A percentile compares a stretch with the other conserved stretches of the same genome.
Evolutionary conservation across 2,113 vertebrate species (phyloP).

Genomic region (Oncorhynchus masou): DNA sequence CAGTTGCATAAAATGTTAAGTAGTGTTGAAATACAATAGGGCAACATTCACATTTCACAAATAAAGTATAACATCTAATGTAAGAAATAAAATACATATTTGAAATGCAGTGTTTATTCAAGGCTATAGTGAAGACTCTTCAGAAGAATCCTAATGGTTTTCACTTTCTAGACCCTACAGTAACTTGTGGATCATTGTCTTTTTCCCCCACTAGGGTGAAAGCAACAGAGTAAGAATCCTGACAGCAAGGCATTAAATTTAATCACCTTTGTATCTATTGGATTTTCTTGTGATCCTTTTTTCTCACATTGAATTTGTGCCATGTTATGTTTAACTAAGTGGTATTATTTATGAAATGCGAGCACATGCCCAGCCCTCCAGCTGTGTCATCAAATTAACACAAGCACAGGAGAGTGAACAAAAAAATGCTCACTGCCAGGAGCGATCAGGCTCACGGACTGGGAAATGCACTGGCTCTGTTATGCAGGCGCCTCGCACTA

Average conservation of each 20-base stretch:
- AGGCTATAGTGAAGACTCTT: neutral
- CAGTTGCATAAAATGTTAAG: too few species aligned
- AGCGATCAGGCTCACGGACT: constrained; percentile 66
- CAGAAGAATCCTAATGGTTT: neutral
- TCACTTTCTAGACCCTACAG: constrained; percentile 18
- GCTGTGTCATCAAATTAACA: constrained; percentile 75
- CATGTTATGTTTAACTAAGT: constrained; percentile 56
- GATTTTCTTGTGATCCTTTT: constrained; percentile 54
- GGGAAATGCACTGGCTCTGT: constrained; percentile 61
- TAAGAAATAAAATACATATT: neutral
- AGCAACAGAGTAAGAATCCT: constrained; percentile 39
- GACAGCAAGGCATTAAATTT: constrained; percentile 61
- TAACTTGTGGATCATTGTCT: constrained; percentile 28
- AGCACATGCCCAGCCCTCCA: constrained; percentile 55
- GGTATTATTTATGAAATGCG: constrained; percentile 73
- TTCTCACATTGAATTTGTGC: constrained; percentile 53
- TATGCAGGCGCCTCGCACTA: constrained; percentile 51
- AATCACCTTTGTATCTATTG: constrained; percentile 56
- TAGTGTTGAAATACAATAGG: neutral
- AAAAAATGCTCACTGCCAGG: constrained; percentile 69
- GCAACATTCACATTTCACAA: neutral
- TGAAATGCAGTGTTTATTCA: neutral
- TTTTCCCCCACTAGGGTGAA: constrained; percentile 31
- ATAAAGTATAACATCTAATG: neutral
- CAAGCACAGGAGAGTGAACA: constrained; percentile 66